Evolutionary conservation across 1,140 invertebrate genomes (phyloP).

Genomic region (Euwallacea fornicatus): DNA sequence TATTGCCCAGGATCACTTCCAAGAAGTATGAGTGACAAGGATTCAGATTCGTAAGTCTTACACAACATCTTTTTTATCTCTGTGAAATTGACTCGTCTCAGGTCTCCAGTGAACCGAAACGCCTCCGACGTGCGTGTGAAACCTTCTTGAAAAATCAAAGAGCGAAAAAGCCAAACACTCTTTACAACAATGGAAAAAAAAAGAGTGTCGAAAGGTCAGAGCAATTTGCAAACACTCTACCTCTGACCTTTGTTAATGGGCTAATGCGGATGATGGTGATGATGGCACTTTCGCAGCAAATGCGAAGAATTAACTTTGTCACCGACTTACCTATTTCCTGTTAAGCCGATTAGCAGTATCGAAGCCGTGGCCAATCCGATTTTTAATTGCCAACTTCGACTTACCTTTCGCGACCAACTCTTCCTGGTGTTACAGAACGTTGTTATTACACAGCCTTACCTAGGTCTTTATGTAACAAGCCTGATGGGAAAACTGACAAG

Average conservation of each 20-base stretch:
- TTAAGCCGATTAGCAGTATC: neutral
- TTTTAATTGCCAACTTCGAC: constrained; percentile 10
- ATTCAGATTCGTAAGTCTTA: too few species aligned
- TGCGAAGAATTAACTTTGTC: neutral
- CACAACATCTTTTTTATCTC: too few species aligned
- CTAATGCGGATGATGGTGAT: neutral
- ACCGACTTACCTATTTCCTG: neutral
- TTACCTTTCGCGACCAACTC: constrained; percentile 19
- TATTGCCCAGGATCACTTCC: too few species aligned
- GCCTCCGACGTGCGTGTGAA: too few species aligned
- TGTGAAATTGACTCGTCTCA: too few species aligned
- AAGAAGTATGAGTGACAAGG: too few species aligned
- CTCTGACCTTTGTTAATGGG: neutral
- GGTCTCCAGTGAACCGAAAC: too few species aligned
- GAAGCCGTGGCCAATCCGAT: neutral
- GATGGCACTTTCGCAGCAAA: neutral
- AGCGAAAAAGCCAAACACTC: neutral
- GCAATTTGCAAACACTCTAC: neutral
- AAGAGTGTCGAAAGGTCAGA: neutral
- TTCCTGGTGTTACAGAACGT: constrained; percentile 18
- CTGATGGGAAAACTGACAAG: constrained; percentile 9
- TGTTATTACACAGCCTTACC: constrained; percentile 22
- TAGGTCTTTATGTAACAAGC: constrained; percentile 4
- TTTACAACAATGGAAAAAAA: too few species aligned
- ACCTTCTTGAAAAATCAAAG: neutral